Percentiles rank a stretch among this genome's conserved stretches.
These are phyloP conservation scores for Acropora tenuis DNA, from an alignment of 64 coral and sea anemone species.

Conservation along the genomic window DNA sequence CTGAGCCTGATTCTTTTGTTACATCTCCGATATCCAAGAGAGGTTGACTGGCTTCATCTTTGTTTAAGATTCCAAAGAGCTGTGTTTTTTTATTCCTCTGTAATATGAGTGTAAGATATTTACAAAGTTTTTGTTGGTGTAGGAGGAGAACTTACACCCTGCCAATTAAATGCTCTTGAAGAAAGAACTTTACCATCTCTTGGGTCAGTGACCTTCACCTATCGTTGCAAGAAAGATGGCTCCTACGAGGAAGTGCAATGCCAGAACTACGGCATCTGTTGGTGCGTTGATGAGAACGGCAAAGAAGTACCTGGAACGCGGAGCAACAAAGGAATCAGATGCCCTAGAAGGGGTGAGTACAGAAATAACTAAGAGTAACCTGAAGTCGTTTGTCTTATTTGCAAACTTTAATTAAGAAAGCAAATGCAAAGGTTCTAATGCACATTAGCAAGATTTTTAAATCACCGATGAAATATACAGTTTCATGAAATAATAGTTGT, in stretches of 20 bases:
- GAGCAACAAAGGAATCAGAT: slow-evolving; percentile 40
- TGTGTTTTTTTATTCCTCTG: too few relatives aligned
- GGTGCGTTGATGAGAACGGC: slow-evolving; percentile 64
- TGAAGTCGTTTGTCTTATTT: too few relatives aligned
- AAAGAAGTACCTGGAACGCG: slow-evolving; percentile 51
- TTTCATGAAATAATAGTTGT: too few relatives aligned
- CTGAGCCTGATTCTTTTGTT: background rate
- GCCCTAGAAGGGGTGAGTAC: slow-evolving; percentile 49
- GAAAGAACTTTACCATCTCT: slow-evolving; percentile 1
- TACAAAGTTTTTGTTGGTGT: background rate
- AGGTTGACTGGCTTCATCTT: too few relatives aligned
- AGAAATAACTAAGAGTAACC: background rate
- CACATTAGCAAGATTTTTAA: too few relatives aligned
- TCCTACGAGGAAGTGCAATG: slow-evolving; percentile 65
- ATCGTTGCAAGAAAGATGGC: slow-evolving; percentile 55
- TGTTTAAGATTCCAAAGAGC: too few relatives aligned
- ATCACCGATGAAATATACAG: too few relatives aligned
- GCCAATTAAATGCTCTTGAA: slow-evolving; percentile 38
- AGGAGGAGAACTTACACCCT: slow-evolving; percentile 67
- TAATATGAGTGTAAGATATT: background rate
- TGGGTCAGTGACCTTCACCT: slow-evolving; percentile 22
- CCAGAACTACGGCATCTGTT: slow-evolving; percentile 35
- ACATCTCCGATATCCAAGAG: too few relatives aligned
- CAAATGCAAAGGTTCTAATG: too few relatives aligned
- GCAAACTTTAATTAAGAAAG: too few relatives aligned